phyloP scores from a whole-genome alignment of 1,140 invertebrate genomes.

The Diorhabda carinulata region DNA sequence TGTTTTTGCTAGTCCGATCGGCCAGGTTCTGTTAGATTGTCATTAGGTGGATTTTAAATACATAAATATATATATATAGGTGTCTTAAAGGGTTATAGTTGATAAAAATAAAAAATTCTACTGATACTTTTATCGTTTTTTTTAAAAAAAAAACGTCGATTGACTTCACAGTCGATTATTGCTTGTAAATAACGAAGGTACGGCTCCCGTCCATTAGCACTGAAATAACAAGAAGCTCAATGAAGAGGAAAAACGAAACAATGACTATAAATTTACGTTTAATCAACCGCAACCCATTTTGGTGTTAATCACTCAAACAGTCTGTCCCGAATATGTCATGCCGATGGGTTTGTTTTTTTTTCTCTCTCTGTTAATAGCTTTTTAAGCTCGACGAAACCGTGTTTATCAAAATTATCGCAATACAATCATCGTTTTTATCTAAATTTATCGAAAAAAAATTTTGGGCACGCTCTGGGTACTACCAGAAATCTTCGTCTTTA shows the following conservation, averaged over 20 bases:
- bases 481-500: too few species aligned
- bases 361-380: too few species aligned
- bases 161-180: neutral
- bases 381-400: too few species aligned
- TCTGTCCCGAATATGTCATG: neutral
- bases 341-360: neutral
- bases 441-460: too few species aligned
- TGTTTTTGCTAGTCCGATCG: conserved; percentile 41
- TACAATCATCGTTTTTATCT: too few species aligned
- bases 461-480: too few species aligned
- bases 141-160: too few species aligned
- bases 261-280: conserved; percentile 1
- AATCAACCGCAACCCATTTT: neutral
- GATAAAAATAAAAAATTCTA: too few species aligned
- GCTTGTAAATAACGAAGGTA: neutral
- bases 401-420: too few species aligned
- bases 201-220: neutral
- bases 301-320: neutral
- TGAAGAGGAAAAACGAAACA: conserved; percentile 2
- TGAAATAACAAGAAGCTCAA: neutral
- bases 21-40: conserved; percentile 28
- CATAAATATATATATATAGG: too few species aligned
- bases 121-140: too few species aligned
- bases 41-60: neutral
- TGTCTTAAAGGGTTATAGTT: too few species aligned